phyloP scores from a whole-genome alignment of 2,797 vertebrate species.

The Allobates femoralis region DNA sequence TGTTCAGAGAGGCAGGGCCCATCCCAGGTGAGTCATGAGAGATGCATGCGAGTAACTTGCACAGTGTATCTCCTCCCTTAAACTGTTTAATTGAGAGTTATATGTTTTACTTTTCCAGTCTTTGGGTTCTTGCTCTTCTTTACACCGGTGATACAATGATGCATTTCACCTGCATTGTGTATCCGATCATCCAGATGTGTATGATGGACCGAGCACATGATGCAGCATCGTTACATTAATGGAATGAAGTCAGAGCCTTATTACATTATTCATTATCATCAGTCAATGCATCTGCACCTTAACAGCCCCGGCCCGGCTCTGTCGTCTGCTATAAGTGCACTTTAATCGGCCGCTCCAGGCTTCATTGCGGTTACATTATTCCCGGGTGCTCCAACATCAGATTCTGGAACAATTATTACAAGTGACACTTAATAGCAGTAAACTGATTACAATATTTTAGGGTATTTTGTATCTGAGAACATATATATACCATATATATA shows the following conservation, averaged over 20 bases:
- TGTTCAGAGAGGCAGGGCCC: too few species aligned
- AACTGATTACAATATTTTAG: conserved; percentile 43
- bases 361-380: conserved; percentile 33
- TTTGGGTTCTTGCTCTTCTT: neutral
- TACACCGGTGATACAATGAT: too few species aligned
- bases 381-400: conserved; percentile 12
- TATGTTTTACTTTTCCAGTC: too few species aligned
- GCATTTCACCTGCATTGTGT: conserved; percentile 1
- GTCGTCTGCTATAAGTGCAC: conserved; percentile 1
- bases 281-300: conserved; percentile 24
- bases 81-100: too few species aligned
- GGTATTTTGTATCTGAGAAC: conserved; percentile 11
- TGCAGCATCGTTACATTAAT: conserved; percentile 33
- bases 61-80: too few species aligned
- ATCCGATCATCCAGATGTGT: neutral
- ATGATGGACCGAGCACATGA: neutral
- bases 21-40: too few species aligned
- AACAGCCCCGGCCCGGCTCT: conserved; percentile 12
- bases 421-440: conserved; percentile 41
- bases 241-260: conserved; percentile 25
- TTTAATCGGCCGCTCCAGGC: conserved; percentile 25
- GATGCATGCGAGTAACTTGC: too few species aligned
- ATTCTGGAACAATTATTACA: conserved; percentile 18
- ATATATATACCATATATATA: neutral
- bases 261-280: conserved; percentile 32